phyloP scores from a whole-genome alignment of 2,797 vertebrate genomes.

The Adelosebastes latens region DNA sequence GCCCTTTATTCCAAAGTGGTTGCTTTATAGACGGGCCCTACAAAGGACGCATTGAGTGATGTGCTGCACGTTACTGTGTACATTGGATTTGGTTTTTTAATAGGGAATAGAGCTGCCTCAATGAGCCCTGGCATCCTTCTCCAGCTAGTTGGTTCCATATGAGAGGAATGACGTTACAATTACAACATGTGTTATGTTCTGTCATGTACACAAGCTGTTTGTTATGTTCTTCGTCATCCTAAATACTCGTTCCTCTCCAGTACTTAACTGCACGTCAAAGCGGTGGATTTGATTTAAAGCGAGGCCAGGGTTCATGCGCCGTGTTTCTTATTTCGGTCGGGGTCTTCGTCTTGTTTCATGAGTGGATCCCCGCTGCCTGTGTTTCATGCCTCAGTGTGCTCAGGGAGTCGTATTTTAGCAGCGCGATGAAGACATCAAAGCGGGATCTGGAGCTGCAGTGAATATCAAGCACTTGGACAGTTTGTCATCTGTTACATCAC shows the following conservation, averaged over 20 bases:
- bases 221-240: slow-evolving; percentile 36
- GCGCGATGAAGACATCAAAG: slow-evolving; percentile 78
- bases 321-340: slow-evolving; percentile 37
- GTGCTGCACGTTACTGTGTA: slow-evolving; percentile 45
- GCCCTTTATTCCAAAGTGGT: slow-evolving; percentile 52
- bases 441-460: slow-evolving; percentile 66
- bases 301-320: slow-evolving; percentile 4
- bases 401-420: slow-evolving; percentile 74
- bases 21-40: slow-evolving; percentile 64
- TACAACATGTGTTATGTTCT: slow-evolving; percentile 48
- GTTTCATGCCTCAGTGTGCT: slow-evolving; percentile 61
- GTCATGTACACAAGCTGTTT: slow-evolving; percentile 59
- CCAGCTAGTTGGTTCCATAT: slow-evolving; percentile 57
- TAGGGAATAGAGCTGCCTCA: slow-evolving; percentile 37
- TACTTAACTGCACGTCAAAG: slow-evolving; percentile 18
- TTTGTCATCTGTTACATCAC: slow-evolving; percentile 82
- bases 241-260: slow-evolving; percentile 12
- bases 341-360: slow-evolving; percentile 49
- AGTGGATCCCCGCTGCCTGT: slow-evolving; percentile 44
- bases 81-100: slow-evolving; percentile 60
- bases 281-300: slow-evolving; percentile 50
- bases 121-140: slow-evolving; percentile 42
- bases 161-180: slow-evolving; percentile 51
- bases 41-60: slow-evolving; percentile 74
- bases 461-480: slow-evolving; percentile 75